Percentiles rank a stretch among this genome's conserved stretches.
Evolutionary conservation across 2,888 invertebrate species (phyloP).

Genomic region (Keiferia lycopersicella): DNA sequence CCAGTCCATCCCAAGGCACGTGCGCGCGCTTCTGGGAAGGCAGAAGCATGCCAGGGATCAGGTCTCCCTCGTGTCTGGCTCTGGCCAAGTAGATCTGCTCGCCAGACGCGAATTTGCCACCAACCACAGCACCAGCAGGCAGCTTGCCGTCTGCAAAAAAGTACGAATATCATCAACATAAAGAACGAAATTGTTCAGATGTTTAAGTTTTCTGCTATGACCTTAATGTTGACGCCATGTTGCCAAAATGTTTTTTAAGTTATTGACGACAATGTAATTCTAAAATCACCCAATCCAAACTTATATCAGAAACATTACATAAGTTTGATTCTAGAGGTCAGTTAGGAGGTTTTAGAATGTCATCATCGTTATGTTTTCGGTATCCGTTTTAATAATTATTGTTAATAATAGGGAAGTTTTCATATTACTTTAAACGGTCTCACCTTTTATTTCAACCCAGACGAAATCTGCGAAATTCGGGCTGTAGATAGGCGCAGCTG

Average conservation of each 20-base stretch:
- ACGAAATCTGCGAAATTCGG: neutral
- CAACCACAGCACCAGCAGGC: constrained; percentile 86
- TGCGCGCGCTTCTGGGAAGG: constrained; percentile 89
- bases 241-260: too few species aligned
- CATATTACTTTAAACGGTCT: neutral
- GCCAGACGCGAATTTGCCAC: constrained; percentile 81
- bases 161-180: neutral
- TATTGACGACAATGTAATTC: too few species aligned
- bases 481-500: neutral
- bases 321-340: too few species aligned
- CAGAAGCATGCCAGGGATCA: constrained; percentile 90
- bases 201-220: too few species aligned
- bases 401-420: too few species aligned
- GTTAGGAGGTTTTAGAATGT: too few species aligned
- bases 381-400: neutral
- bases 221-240: too few species aligned
- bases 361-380: neutral
- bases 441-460: neutral
- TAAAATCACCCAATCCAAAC: too few species aligned
- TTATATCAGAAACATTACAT: too few species aligned
- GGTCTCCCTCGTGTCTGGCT: constrained; percentile 88
- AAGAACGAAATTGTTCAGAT: too few species aligned
- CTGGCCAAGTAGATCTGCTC: constrained; percentile 86
- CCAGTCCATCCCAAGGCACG: constrained; percentile 90
- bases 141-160: constrained; percentile 78